Evolutionary conservation across 2,113 vertebrate genomes (phyloP).

Genomic region (Cyphotilapia sp.): DNA sequence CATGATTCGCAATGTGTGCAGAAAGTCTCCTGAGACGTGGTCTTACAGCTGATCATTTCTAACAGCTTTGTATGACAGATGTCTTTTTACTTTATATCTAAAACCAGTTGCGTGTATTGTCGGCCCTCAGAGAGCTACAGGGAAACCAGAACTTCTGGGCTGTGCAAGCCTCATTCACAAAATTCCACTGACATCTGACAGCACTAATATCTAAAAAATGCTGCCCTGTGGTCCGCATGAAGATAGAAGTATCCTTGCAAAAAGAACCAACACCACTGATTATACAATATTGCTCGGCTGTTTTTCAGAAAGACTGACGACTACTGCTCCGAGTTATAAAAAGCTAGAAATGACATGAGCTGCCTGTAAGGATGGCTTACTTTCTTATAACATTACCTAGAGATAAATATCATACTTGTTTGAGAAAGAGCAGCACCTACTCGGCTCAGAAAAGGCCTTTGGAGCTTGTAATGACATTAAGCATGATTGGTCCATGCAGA

Average conservation of each 20-base stretch:
- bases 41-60: neutral
- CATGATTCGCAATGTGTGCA: neutral
- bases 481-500: neutral
- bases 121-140: neutral
- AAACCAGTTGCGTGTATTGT: neutral
- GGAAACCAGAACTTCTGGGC: neutral
- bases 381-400: neutral
- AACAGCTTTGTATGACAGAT: neutral
- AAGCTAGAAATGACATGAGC: neutral
- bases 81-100: neutral
- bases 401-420: neutral
- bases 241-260: neutral
- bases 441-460: neutral
- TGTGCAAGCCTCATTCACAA: neutral
- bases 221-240: neutral
- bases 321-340: neutral
- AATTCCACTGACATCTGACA: neutral
- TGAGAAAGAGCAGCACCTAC: neutral
- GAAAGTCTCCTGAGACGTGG: neutral
- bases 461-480: neutral
- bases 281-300: neutral
- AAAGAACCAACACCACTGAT: neutral
- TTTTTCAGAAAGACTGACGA: neutral
- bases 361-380: neutral
- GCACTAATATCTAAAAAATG: neutral